These are phyloP conservation scores for Trogon melanurus DNA, from an alignment of 2,113 vertebrate species.

Conservation along the genomic window DNA sequence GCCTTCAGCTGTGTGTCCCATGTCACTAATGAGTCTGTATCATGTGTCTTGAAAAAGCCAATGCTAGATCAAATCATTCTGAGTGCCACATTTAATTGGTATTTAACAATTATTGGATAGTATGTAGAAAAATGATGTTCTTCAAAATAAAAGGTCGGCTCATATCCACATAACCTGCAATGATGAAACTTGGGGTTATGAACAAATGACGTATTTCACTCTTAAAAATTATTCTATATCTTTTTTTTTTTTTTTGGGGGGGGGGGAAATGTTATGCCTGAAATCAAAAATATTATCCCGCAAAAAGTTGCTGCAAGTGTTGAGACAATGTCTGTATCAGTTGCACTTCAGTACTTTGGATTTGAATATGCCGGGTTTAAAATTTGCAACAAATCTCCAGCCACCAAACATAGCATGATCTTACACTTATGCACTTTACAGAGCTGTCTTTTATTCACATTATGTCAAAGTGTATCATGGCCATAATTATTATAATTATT, in stretches of 20 bases:
- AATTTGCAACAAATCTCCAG: neutral
- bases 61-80: neutral
- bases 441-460: neutral
- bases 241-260: neutral
- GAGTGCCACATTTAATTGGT: neutral
- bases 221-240: neutral
- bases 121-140: neutral
- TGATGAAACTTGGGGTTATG: neutral
- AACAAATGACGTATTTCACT: neutral
- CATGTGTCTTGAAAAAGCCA: neutral
- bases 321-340: neutral
- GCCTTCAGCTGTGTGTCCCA: neutral
- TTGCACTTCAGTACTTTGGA: neutral
- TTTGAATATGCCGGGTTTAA: neutral
- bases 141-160: neutral
- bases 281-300: neutral
- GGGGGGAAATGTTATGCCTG: neutral
- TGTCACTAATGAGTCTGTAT: neutral
- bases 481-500: neutral
- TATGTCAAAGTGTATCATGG: neutral
- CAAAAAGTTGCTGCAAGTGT: neutral
- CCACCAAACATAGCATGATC: accelerated
- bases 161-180: neutral
- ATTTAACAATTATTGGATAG: neutral
- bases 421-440: neutral